These are phyloP conservation scores for Zosterops borbonicus DNA, from an alignment of 2,113 vertebrate genomes.

Conservation along the genomic window DNA sequence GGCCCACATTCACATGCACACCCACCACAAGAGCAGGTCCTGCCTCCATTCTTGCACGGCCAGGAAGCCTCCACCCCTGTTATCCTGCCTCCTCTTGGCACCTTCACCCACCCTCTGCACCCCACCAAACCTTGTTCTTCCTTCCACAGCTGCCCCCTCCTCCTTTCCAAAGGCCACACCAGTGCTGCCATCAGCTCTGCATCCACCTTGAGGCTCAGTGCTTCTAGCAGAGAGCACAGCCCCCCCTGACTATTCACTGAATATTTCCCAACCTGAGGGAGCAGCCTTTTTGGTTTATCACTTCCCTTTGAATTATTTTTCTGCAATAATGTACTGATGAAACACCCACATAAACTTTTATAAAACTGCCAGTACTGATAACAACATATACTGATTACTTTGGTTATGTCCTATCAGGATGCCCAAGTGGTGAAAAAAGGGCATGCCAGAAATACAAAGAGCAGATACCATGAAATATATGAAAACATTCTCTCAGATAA, in stretches of 20 bases:
- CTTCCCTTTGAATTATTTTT: background rate
- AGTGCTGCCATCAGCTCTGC: background rate
- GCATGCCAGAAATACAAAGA: background rate
- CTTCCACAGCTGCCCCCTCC: background rate
- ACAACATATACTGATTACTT: background rate
- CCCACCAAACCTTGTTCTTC: accelerated
- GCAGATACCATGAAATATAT: background rate
- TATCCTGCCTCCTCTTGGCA: background rate
- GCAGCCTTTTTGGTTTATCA: background rate
- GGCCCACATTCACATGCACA: accelerated
- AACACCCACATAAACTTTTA: background rate
- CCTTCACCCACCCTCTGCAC: background rate
- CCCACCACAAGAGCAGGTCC: background rate
- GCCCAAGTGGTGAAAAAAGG: background rate
- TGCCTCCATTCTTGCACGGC: accelerated
- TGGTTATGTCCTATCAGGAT: background rate
- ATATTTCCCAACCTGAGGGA: background rate
- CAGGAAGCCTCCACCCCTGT: background rate
- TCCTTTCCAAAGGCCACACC: background rate
- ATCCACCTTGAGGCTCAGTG: background rate
- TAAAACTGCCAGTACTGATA: background rate
- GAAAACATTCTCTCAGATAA: background rate
- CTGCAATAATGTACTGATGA: background rate
- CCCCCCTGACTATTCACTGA: background rate
- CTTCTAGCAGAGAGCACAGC: background rate